A percentile compares a stretch with the other conserved stretches of the same genome.
Conservation (phyloP, 92 coral and sea anemone species). For the Diadumene lineata region DNA sequence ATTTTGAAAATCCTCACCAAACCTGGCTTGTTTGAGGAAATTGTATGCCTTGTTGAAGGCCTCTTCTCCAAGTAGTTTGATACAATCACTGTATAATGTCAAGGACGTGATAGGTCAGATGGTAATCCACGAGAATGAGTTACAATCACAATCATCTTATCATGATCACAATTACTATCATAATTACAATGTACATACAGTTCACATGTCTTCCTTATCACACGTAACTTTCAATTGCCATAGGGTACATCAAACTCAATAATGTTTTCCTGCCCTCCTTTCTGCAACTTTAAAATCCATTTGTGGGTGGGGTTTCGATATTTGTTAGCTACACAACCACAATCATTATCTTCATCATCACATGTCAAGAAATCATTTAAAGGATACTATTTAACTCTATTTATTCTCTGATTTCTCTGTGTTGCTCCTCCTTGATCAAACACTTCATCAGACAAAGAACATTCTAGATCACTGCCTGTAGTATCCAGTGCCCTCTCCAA, state of each 20-base stretch:
- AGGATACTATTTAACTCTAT: constrained; percentile 86
- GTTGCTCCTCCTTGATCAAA: constrained; percentile 60
- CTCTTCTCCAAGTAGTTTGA: constrained; percentile 70
- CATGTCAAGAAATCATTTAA: neutral
- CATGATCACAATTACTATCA: too few relatives aligned
- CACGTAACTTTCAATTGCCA: too few relatives aligned
- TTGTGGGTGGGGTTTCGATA: too few relatives aligned
- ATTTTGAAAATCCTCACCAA: constrained; percentile 58
- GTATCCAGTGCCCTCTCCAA: constrained; percentile 85
- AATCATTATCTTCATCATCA: neutral
- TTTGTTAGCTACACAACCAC: constrained; percentile 51
- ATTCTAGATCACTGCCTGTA: constrained; percentile 55
- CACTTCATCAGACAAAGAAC: constrained; percentile 61
- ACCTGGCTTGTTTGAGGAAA: constrained; percentile 76
- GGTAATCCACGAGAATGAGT: too few relatives aligned
- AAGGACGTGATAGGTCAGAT: too few relatives aligned
- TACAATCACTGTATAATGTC: constrained; percentile 66
- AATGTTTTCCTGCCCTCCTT: too few relatives aligned
- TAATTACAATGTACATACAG: too few relatives aligned
- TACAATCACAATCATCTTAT: too few relatives aligned
- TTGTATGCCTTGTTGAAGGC: constrained; percentile 69
- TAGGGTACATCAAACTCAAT: too few relatives aligned
- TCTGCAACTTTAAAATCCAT: too few relatives aligned
- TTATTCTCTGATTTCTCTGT: constrained; percentile 65
- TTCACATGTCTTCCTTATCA: too few relatives aligned